Evolutionary conservation across 2,113 vertebrate genomes (phyloP).

Genomic region (Lethenteron camtschaticum): DNA sequence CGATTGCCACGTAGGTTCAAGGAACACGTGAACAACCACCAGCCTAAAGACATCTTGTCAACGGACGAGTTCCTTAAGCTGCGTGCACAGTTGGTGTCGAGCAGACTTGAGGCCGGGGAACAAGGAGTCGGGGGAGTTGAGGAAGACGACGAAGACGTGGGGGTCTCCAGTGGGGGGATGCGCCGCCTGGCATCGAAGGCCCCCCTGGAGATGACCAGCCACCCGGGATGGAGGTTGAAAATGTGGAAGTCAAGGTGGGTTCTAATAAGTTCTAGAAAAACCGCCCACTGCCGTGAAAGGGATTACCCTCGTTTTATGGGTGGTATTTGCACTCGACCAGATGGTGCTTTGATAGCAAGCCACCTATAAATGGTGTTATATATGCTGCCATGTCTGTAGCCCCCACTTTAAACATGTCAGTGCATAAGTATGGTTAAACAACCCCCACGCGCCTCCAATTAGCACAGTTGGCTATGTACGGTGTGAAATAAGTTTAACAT

Average conservation of each 20-base stretch:
- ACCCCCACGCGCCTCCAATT: too few species aligned
- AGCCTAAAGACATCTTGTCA: conserved; percentile 68
- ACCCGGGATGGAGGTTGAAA: conserved; percentile 57
- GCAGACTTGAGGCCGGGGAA: conserved; percentile 20
- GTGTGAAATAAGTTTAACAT: too few species aligned
- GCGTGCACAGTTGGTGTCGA: conserved; percentile 45
- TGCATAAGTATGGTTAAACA: too few species aligned
- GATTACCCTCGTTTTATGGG: too few species aligned
- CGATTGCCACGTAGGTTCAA: conserved; percentile 41
- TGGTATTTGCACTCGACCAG: too few species aligned
- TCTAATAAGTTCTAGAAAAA: too few species aligned
- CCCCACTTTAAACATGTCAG: too few species aligned
- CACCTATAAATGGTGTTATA: too few species aligned
- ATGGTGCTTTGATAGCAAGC: too few species aligned
- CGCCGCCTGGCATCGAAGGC: conserved; percentile 28
- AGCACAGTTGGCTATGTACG: too few species aligned
- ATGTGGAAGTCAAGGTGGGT: neutral
- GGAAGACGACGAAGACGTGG: conserved; percentile 7
- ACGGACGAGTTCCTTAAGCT: conserved; percentile 75
- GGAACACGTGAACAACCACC: conserved; percentile 73
- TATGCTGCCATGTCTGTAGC: too few species aligned
- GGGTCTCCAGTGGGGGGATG: conserved; percentile 34
- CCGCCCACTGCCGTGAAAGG: too few species aligned
- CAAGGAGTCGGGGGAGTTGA: conserved; percentile 27
- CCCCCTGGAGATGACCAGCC: conserved; percentile 49